Conservation (phyloP, 2,113 vertebrate genomes). For the Pangasianodon hypophthalmus region DNA sequence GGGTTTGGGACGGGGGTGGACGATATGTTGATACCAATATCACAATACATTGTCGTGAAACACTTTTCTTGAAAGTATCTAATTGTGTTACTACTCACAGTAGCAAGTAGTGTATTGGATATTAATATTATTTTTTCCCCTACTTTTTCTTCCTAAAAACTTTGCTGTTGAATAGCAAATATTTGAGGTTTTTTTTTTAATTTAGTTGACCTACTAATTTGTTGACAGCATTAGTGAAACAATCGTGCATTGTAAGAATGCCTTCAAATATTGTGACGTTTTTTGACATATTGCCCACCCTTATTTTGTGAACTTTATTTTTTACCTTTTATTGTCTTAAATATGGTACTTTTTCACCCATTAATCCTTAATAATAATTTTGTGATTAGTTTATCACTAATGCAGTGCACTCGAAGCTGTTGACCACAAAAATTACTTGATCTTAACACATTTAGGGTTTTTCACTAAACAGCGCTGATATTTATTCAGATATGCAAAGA, state of each 20-base stretch:
- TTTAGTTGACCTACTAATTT: not conserved
- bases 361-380: slow-evolving; percentile 14
- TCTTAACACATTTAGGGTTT: not conserved
- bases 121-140: not conserved
- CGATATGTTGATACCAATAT: not conserved
- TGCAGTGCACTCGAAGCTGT: slow-evolving; percentile 38
- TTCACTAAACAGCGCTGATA: slow-evolving; percentile 52
- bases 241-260: not conserved
- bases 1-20: not conserved
- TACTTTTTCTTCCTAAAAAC: not conserved
- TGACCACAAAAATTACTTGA: slow-evolving; percentile 57
- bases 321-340: slow-evolving; percentile 21
- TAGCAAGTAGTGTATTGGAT: not conserved
- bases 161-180: not conserved
- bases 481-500: slow-evolving; percentile 74
- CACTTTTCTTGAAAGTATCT: not conserved
- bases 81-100: not conserved
- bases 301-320: slow-evolving; percentile 39
- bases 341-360: slow-evolving; percentile 61
- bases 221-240: not conserved
- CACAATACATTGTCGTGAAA: not conserved
- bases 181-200: not conserved
- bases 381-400: slow-evolving; percentile 66
- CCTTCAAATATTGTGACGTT: not conserved
- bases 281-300: not conserved